Conservation (phyloP, 2,888 invertebrate genomes). For the Neelides folsomi region DNA sequence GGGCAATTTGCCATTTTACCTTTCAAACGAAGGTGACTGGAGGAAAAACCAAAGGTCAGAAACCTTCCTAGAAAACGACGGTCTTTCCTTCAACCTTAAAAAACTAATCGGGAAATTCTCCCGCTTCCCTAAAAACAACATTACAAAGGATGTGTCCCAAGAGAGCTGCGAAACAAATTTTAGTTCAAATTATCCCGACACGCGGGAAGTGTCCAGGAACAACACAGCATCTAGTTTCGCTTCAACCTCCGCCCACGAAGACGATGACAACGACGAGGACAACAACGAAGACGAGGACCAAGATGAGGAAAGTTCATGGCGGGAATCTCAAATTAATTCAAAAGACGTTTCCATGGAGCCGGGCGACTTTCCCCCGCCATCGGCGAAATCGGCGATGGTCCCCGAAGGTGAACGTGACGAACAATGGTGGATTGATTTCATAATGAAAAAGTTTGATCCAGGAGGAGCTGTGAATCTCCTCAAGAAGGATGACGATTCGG, state of each 20-base stretch:
- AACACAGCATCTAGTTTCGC: conserved; percentile 21
- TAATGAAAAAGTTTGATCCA: conserved; percentile 24
- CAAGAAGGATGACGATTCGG: neutral
- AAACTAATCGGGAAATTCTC: too few relatives aligned
- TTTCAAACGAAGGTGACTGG: neutral
- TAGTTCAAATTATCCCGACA: conserved; percentile 20
- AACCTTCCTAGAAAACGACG: too few relatives aligned
- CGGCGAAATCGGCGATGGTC: neutral
- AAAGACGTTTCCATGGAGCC: neutral
- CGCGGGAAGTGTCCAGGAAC: conserved; percentile 19
- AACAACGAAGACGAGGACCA: conserved; percentile 38
- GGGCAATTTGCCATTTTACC: conserved; percentile 17
- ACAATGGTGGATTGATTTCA: conserved; percentile 28
- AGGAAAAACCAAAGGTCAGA: too few relatives aligned
- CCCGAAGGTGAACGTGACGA: conserved; percentile 7
- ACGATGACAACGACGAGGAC: conserved; percentile 32
- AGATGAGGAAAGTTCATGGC: conserved; percentile 29
- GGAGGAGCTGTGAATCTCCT: neutral
- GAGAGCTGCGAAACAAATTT: conserved; percentile 12
- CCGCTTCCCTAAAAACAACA: neutral
- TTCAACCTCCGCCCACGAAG: conserved; percentile 14
- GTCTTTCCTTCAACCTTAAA: too few relatives aligned
- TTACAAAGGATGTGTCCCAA: conserved; percentile 10
- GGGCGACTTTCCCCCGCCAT: neutral
- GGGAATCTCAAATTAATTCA: conserved; percentile 9